These are phyloP conservation scores for Halocynthia aurantium DNA, from an alignment of 23 tunicate genomes.

Conservation along the genomic window DNA sequence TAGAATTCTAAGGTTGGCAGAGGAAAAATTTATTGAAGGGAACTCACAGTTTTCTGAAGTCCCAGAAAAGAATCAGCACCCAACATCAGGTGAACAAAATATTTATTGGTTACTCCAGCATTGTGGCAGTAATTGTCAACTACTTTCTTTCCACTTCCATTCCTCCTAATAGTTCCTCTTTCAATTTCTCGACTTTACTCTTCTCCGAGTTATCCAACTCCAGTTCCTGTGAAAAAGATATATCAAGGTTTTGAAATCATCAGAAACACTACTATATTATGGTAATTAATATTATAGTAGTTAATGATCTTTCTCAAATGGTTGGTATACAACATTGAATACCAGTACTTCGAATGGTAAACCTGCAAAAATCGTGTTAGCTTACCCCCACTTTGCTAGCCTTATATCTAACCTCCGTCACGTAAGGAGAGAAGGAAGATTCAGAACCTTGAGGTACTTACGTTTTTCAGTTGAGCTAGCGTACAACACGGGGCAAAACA, in stretches of 20 bases:
- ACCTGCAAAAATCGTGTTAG: neutral
- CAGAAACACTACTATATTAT: no score
- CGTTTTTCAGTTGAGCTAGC: conserved; percentile 58
- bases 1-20: no score
- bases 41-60: no score
- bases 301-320: neutral
- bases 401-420: no score
- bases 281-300: neutral
- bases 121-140: no score
- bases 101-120: no score
- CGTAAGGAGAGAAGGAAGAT: neutral
- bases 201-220: neutral
- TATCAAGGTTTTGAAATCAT: no score
- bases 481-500: conserved; percentile 67
- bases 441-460: conserved; percentile 7
- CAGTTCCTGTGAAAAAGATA: conserved; percentile 2
- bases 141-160: no score
- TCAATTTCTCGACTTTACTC: neutral
- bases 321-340: neutral
- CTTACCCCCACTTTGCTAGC: neutral
- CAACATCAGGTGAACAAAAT: no score
- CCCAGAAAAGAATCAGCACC: no score
- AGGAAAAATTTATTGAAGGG: no score
- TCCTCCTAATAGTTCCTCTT: neutral
- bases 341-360: neutral